Conservation (phyloP, 2,888 invertebrate species). For the Heteropelma amictum region DNA sequence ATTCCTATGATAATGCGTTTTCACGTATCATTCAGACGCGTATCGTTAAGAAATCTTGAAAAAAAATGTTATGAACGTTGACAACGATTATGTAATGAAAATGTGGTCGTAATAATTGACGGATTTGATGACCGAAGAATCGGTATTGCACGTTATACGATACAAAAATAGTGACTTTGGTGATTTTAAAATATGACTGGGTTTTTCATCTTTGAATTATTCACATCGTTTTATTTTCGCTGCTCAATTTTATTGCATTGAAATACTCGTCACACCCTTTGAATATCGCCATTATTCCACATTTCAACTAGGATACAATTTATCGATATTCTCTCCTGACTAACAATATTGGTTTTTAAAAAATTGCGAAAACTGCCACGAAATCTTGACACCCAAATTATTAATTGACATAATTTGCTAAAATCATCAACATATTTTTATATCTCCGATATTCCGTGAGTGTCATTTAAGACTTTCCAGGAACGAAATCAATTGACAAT, state of each 20-base stretch:
- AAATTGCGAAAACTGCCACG: too few relatives aligned
- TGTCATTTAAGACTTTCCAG: too few relatives aligned
- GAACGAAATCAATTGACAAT: too few relatives aligned
- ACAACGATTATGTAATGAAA: constrained; percentile 35
- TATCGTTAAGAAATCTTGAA: not conserved
- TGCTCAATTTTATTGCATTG: not conserved
- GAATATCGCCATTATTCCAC: too few relatives aligned
- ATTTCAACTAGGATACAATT: not conserved
- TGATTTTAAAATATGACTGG: not conserved
- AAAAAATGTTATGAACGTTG: constrained; percentile 18
- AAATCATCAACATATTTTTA: too few relatives aligned
- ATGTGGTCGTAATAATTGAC: constrained; percentile 15
- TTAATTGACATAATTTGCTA: too few relatives aligned
- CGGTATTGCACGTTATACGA: constrained; percentile 16
- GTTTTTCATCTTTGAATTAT: not conserved
- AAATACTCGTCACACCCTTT: not conserved
- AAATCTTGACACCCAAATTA: too few relatives aligned
- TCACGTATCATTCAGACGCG: not conserved
- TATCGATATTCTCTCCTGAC: too few relatives aligned
- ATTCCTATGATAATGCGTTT: constrained; percentile 24
- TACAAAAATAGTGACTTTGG: too few relatives aligned
- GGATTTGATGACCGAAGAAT: not conserved
- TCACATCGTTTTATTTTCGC: not conserved
- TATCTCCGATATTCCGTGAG: too few relatives aligned
- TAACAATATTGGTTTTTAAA: too few relatives aligned